Evolutionary conservation across 2,113 vertebrate species (phyloP).

Genomic region (Hymenochirus boettgeri): DNA sequence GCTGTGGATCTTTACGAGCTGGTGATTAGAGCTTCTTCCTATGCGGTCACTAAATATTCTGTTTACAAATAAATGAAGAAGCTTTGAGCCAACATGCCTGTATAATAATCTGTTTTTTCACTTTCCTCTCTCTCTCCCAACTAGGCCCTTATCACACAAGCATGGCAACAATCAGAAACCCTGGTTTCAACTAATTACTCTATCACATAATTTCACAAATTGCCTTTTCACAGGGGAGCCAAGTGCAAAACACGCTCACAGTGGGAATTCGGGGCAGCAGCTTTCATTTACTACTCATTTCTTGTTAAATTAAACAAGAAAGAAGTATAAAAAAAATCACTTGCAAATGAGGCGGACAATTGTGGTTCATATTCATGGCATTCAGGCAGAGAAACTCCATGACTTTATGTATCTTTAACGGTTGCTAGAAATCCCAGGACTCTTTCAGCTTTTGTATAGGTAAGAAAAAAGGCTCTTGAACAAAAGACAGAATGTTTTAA

Average conservation of each 20-base stretch:
- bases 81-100: constrained; percentile 77
- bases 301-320: constrained; percentile 98
- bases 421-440: too few species aligned
- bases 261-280: constrained; percentile 87
- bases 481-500: too few species aligned
- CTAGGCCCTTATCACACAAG: constrained; percentile 67
- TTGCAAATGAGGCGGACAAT: constrained; percentile 63
- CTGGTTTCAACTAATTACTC: constrained; percentile 97
- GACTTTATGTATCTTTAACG: too few species aligned
- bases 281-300: constrained; percentile 94
- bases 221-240: constrained; percentile 93
- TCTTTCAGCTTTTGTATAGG: too few species aligned
- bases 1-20: constrained; percentile 93
- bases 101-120: constrained; percentile 69
- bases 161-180: constrained; percentile 82
- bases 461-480: too few species aligned
- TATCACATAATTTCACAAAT: constrained; percentile 99
- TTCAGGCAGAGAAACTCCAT: constrained; percentile 48
- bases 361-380: constrained; percentile 59
- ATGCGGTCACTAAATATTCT: constrained; percentile 80
- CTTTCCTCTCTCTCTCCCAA: constrained; percentile 47
- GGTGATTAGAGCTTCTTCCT: constrained; percentile 85
- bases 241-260: constrained; percentile 86
- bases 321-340: constrained; percentile 76
- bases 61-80: constrained; percentile 94